Evolutionary conservation across 2,113 vertebrate genomes (phyloP).

Genomic region (Recurvirostra avosetta): DNA sequence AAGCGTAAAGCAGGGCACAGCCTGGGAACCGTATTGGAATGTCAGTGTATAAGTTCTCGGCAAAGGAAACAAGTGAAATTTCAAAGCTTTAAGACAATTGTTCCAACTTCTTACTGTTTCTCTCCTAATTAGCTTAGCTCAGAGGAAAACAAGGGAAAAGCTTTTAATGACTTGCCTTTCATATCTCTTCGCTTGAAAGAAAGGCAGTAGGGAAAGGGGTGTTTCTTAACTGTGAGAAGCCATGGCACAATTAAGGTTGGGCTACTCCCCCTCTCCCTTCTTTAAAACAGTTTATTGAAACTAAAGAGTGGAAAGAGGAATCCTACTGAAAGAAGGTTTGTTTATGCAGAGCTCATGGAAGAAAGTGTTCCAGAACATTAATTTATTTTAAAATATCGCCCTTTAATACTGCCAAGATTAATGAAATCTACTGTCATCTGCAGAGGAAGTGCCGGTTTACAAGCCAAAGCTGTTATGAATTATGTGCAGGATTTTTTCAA

Average conservation of each 20-base stretch:
- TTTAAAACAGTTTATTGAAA: background rate
- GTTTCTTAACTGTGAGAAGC: background rate
- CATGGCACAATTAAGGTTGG: background rate
- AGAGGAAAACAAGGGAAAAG: background rate
- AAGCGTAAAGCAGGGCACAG: background rate
- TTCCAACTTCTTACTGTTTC: background rate
- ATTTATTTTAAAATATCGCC: conserved; percentile 15
- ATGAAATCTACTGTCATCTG: background rate
- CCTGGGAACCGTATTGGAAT: background rate
- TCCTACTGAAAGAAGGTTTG: background rate
- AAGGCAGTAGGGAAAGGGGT: background rate
- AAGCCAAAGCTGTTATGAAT: background rate
- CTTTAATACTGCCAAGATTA: conserved; percentile 27
- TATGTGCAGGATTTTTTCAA: background rate
- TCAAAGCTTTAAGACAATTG: background rate
- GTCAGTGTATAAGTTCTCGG: background rate
- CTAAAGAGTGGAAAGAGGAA: background rate
- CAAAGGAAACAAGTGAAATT: background rate
- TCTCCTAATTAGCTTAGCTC: background rate
- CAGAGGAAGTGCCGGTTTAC: background rate
- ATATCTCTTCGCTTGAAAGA: background rate
- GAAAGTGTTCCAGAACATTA: conserved; percentile 26
- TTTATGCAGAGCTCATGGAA: background rate
- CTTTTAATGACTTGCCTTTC: background rate
- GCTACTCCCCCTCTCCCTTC: background rate